Percentiles rank a stretch among this genome's conserved stretches.
Evolutionary conservation across 2,113 vertebrate genomes (phyloP).

Genomic region (Albula glossodonta): DNA sequence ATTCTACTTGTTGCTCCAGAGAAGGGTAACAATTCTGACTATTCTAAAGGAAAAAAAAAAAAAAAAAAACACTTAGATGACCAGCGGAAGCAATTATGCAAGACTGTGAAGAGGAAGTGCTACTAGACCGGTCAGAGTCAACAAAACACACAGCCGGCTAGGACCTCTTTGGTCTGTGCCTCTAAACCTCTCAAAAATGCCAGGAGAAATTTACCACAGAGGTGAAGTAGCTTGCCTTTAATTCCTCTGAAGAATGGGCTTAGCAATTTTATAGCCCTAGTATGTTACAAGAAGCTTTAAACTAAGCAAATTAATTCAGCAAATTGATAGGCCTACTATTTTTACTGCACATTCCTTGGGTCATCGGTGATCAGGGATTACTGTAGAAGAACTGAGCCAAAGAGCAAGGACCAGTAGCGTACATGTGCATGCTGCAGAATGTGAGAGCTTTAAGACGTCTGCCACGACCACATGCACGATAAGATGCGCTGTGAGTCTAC

Average conservation of each 20-base stretch:
- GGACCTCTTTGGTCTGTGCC: no score
- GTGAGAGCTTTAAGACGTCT: neutral
- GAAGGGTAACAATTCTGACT: no score
- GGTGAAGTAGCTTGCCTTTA: no score
- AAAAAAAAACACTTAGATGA: neutral
- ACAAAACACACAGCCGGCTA: neutral
- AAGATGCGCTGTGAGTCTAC: neutral
- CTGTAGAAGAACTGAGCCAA: neutral
- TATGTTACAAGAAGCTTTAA: neutral
- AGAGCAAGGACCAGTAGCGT: neutral
- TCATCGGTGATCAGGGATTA: neutral
- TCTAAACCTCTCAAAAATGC: no score
- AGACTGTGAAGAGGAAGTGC: neutral
- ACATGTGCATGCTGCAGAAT: neutral
- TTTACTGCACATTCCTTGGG: neutral
- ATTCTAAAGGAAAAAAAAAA: no score
- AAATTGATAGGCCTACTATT: neutral
- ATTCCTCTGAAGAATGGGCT: neutral
- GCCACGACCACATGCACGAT: neutral
- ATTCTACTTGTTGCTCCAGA: neutral
- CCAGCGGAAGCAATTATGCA: neutral
- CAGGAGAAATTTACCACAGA: no score
- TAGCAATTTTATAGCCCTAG: neutral
- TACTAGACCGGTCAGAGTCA: neutral
- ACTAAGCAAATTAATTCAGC: neutral